Evolutionary conservation across 2,113 vertebrate genomes (phyloP).

Genomic region (Canis aureus): DNA sequence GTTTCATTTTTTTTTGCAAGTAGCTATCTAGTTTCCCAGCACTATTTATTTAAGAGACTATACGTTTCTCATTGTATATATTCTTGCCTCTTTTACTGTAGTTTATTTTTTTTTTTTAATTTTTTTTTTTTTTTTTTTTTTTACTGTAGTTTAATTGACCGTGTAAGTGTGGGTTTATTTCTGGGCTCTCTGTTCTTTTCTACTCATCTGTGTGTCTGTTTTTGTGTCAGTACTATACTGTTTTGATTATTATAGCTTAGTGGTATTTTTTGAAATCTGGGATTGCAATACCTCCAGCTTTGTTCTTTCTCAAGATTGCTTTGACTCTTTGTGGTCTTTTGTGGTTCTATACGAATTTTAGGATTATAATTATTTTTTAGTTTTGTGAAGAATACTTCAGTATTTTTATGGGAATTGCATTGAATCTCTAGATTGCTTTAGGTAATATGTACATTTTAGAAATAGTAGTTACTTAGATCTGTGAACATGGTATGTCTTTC

Average conservation of each 20-base stretch:
- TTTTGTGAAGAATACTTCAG: background rate
- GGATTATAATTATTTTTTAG: background rate
- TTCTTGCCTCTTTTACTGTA: background rate
- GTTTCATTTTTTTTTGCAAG: background rate
- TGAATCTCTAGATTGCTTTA: background rate
- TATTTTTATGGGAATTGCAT: background rate
- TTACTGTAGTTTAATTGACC: background rate
- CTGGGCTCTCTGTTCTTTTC: background rate
- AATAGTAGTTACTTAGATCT: background rate
- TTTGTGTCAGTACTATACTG: background rate
- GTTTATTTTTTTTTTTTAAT: background rate
- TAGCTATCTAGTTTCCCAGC: background rate
- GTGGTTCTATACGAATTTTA: background rate
- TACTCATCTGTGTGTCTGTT: background rate
- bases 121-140: background rate
- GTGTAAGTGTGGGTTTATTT: background rate
- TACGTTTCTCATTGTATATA: background rate
- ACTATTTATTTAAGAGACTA: background rate
- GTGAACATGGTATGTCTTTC: background rate
- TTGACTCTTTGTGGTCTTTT: background rate
- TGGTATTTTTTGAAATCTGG: background rate
- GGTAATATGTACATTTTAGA: background rate
- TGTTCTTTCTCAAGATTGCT: background rate
- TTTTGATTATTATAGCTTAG: background rate
- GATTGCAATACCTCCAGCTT: background rate